phyloP scores from a whole-genome alignment of 2,113 vertebrate species.

The Oenanthe oenanthe region DNA sequence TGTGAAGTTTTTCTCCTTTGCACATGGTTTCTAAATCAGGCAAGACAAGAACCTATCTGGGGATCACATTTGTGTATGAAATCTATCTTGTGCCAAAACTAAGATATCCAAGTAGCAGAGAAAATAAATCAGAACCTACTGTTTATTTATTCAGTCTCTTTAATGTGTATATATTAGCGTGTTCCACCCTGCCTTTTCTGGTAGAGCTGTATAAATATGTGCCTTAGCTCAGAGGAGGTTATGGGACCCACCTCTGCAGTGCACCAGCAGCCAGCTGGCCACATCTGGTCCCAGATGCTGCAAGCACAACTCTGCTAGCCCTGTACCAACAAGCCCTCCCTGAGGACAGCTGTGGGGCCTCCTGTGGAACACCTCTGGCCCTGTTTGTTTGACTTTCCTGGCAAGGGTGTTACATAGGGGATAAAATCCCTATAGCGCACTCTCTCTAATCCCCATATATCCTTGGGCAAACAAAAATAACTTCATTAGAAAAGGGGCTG shows the following conservation, averaged over 20 bases:
- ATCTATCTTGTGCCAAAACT: conserved; percentile 38
- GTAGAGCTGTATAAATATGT: conserved; percentile 8
- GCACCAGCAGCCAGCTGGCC: neutral
- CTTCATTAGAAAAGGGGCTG: neutral
- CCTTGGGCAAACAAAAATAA: neutral
- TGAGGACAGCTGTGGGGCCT: neutral
- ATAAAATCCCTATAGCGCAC: neutral
- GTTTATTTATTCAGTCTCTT: conserved; percentile 45
- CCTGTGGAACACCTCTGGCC: neutral
- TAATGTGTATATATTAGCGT: neutral
- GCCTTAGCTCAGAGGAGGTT: neutral
- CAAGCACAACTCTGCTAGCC: neutral
- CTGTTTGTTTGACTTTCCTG: neutral
- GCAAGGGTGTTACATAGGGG: neutral
- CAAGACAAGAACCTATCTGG: neutral
- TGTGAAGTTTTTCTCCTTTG: neutral
- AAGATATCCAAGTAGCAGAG: conserved; percentile 49
- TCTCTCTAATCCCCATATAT: neutral
- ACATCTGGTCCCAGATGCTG: neutral
- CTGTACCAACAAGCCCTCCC: neutral
- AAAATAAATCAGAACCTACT: conserved; percentile 51
- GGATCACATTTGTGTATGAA: neutral
- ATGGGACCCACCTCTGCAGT: neutral
- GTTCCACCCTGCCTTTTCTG: conserved; percentile 43
- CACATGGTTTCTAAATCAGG: neutral